These are phyloP conservation scores for Dysmachus trigonus DNA, from an alignment of 2,888 invertebrate species.

Conservation along the genomic window DNA sequence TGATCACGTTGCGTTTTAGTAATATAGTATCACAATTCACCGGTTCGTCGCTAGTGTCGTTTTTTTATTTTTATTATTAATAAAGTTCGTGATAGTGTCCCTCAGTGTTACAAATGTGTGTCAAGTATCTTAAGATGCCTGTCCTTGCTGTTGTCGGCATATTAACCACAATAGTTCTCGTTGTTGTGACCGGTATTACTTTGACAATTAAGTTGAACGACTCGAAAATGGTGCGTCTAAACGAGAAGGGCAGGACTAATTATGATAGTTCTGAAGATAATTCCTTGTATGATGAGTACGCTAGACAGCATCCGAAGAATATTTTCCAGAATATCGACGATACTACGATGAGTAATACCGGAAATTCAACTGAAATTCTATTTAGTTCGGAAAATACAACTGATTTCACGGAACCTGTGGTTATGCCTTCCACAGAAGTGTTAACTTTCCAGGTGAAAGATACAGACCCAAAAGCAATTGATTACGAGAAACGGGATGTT, in stretches of 20 bases:
- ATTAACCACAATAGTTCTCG: slow-evolving; percentile 65
- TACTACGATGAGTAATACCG: not conserved
- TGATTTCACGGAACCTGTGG: not conserved
- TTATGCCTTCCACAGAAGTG: not conserved
- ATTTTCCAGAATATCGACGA: slow-evolving; percentile 49
- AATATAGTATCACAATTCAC: not conserved
- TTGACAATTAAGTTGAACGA: slow-evolving; percentile 64
- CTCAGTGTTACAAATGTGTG: slow-evolving; percentile 57
- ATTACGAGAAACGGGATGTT: slow-evolving; percentile 61
- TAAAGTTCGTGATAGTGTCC: not conserved
- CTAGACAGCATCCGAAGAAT: slow-evolving; percentile 62
- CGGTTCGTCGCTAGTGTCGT: not conserved
- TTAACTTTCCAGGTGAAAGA: slow-evolving; percentile 53
- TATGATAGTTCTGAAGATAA: not conserved
- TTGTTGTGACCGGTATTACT: slow-evolving; percentile 68
- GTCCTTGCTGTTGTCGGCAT: slow-evolving; percentile 63
- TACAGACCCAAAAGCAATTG: slow-evolving; percentile 61
- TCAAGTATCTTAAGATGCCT: slow-evolving; percentile 63
- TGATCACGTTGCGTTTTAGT: not conserved
- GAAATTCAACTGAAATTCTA: not conserved
- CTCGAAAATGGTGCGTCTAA: slow-evolving; percentile 61
- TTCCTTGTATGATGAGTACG: slow-evolving; percentile 53
- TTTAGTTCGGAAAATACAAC: not conserved
- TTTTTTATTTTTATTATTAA: no score
- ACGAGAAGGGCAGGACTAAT: slow-evolving; percentile 57